Evolutionary conservation across 2,113 vertebrate species (phyloP).

Genomic region (Euleptes europaea): DNA sequence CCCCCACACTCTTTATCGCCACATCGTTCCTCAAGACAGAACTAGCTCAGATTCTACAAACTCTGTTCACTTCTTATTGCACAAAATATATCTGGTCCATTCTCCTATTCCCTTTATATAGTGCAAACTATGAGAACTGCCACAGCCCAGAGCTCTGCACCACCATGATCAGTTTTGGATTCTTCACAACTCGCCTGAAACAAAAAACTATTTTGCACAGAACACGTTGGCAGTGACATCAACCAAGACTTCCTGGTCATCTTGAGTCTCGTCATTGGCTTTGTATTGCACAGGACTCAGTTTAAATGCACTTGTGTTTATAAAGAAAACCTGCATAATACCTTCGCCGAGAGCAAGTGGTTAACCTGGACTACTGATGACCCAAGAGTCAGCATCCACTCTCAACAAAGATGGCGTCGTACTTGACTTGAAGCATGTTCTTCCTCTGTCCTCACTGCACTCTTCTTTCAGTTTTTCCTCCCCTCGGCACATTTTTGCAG

Average conservation of each 20-base stretch:
- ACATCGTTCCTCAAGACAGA: slow-evolving; percentile 52
- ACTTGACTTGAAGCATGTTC: slow-evolving; percentile 30
- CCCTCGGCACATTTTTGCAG: slow-evolving; percentile 22
- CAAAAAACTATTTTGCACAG: slow-evolving; percentile 20
- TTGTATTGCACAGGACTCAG: slow-evolving; percentile 62
- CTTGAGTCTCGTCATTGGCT: slow-evolving; percentile 49
- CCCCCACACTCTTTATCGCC: slow-evolving; percentile 41
- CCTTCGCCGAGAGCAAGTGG: slow-evolving; percentile 38
- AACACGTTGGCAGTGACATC: slow-evolving; percentile 29
- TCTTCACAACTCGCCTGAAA: slow-evolving; percentile 40
- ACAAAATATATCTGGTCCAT: slow-evolving; percentile 52
- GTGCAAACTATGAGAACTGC: slow-evolving; percentile 49
- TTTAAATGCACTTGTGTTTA: slow-evolving; percentile 71
- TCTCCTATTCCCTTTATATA: slow-evolving; percentile 66
- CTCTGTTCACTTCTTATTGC: slow-evolving; percentile 61
- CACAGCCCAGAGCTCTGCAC: slow-evolving; percentile 52
- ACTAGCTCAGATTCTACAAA: slow-evolving; percentile 45
- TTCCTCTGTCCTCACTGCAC: slow-evolving; percentile 21
- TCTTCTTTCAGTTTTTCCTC: slow-evolving; percentile 20
- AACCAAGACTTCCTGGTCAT: slow-evolving; percentile 13
- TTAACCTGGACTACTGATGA: slow-evolving; percentile 44
- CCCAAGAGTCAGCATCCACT: slow-evolving; percentile 36
- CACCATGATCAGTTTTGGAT: slow-evolving; percentile 33
- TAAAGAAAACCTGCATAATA: slow-evolving; percentile 48
- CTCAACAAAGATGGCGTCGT: slow-evolving; percentile 36